phyloP scores from a whole-genome alignment of 2,113 vertebrate genomes.

The Dissostichus mawsoni region DNA sequence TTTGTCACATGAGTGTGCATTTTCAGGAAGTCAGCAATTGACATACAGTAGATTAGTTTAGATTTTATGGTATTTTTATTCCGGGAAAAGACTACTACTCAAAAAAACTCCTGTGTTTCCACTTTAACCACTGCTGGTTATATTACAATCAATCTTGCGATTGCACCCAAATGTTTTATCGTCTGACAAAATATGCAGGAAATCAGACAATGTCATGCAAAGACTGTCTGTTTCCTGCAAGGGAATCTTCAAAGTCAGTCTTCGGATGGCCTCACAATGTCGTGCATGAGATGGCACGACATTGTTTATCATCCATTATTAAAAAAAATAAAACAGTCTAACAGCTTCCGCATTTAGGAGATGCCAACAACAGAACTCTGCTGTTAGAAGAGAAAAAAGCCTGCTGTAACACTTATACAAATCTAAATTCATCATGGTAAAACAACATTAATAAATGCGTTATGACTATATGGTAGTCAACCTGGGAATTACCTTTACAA shows the following conservation, averaged over 20 bases:
- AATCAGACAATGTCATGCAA: conserved; percentile 18
- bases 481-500: too few species aligned
- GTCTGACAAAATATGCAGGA: background rate
- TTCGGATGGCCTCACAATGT: conserved; percentile 18
- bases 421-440: conserved; percentile 3
- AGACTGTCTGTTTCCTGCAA: conserved; percentile 29
- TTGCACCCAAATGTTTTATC: too few species aligned
- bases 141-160: too few species aligned
- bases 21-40: too few species aligned
- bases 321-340: conserved; percentile 6
- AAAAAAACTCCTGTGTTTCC: too few species aligned
- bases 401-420: conserved; percentile 15
- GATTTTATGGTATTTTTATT: too few species aligned
- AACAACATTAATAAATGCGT: background rate
- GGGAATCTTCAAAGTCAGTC: background rate
- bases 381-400: conserved; percentile 26
- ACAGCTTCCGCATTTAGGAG: conserved; percentile 29
- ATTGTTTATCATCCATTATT: conserved; percentile 42
- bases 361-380: conserved; percentile 19
- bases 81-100: too few species aligned
- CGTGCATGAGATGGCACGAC: conserved; percentile 40
- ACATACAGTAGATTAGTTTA: too few species aligned
- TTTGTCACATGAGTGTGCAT: too few species aligned
- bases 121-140: too few species aligned
- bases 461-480: too few species aligned